Base-by-base conservation (phyloP, 2,113 vertebrate genomes). In the Amphiprion ocellaris region DNA sequence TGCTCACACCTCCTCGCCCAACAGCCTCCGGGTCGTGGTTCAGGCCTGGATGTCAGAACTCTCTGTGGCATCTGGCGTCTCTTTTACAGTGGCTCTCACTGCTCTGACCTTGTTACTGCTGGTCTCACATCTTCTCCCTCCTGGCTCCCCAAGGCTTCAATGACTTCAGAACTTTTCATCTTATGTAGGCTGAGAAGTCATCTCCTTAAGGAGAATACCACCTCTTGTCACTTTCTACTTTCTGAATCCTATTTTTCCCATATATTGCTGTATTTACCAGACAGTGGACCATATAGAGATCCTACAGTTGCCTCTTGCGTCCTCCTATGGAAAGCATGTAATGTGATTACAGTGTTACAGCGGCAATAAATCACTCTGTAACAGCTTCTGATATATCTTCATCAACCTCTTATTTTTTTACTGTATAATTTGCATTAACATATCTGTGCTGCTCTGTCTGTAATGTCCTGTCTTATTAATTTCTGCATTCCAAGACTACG, bases 81-180 rank as follows among this genome's bases (percentile, higher is more conserved):
- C 39, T 83, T 66, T 58, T 14, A 44, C 24, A 11, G 26, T 21
- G n/a, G 54, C 74, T 74, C 23, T 50, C 53, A 49, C 74, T 41
- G 24, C 64, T 80, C 63, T 84, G 82, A 84, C 86, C 82, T 90
- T 73, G 75, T 84, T 69, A 77, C 82, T 10, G 7, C 63, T 58
- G 50, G 56, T 81, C 66, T 81, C 47, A 39, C 67, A 75, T 87
- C 52, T 59, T 84, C 65, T 77, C 62, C 62, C 62, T 63, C 24
- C 53, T 74, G 44, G 56, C 69, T 68, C 79, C 71, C 52, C 10
- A 24, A 66, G 72, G 84, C 74, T 59, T 60, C 47, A 53, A 24
- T 62, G 23, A 79, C 52, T 69, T 79, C 53, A 81, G 61, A 83
- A 54, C 73, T 78, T 14, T 47, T 85, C 63, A 77, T 81, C 66